Percentiles rank a stretch among this genome's conserved stretches.
These are phyloP conservation scores for Agrilus mali DNA, from an alignment of 2,888 invertebrate species.

Conservation along the genomic window DNA sequence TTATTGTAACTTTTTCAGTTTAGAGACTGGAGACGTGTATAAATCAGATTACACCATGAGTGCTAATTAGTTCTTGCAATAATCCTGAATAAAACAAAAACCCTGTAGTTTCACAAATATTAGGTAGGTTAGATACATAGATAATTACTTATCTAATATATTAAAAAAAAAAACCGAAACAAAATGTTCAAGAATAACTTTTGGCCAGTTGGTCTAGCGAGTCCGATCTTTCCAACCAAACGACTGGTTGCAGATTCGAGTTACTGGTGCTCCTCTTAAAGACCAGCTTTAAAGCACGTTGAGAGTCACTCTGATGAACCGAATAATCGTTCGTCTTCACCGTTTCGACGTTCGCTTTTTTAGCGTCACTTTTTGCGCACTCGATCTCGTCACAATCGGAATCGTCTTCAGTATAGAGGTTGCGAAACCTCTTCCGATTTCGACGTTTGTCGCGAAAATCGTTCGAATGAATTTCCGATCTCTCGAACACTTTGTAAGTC, in stretches of 20 bases:
- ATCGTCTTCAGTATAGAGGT: constrained; percentile 14
- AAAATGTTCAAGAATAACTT: not conserved
- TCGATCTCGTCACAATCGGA: constrained; percentile 3
- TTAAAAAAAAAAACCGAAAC: too few species aligned
- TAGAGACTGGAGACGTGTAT: too few species aligned
- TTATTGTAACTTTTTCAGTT: too few species aligned
- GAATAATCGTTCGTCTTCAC: constrained; percentile 9
- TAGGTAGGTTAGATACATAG: too few species aligned
- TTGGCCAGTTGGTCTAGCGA: constrained; percentile 13
- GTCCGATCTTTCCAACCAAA: constrained; percentile 9
- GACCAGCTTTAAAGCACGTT: constrained; percentile 13
- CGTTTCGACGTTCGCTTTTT: not conserved
- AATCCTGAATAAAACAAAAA: too few species aligned
- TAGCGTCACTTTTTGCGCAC: not conserved
- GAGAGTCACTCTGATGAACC: constrained; percentile 13
- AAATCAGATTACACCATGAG: too few species aligned
- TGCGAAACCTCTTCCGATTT: constrained; percentile 12
- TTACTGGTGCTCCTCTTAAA: constrained; percentile 13
- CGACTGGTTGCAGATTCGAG: constrained; percentile 12
- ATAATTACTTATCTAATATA: too few species aligned
- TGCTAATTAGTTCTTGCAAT: too few species aligned
- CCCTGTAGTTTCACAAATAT: too few species aligned
- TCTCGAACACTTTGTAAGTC: too few species aligned
- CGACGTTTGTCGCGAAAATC: constrained; percentile 5
- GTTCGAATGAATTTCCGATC: not conserved